Evolutionary conservation across 2,888 invertebrate species (phyloP).

Genomic region (Zelleria hepariella): DNA sequence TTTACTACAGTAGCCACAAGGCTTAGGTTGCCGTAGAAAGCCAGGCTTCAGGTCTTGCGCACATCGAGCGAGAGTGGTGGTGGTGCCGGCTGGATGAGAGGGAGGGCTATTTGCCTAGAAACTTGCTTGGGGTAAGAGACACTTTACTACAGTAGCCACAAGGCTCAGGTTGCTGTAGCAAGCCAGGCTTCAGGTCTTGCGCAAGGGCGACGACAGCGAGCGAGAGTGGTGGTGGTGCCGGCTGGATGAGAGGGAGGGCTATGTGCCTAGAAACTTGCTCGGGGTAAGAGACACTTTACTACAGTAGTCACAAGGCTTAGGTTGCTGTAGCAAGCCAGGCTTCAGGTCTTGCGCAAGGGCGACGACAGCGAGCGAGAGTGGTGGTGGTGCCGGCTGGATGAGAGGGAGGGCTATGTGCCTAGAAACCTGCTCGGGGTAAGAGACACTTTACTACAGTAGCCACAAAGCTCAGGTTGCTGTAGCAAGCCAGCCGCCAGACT

Average conservation of each 20-base stretch:
- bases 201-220: conserved; percentile 96
- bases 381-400: no score
- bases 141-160: conserved; percentile 89
- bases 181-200: conserved; percentile 87
- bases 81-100: conserved; percentile 73
- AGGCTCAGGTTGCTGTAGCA: no score
- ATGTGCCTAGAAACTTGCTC: conserved; percentile 96
- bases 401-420: no score
- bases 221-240: conserved; percentile 95
- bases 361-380: conserved; percentile 92
- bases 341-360: conserved; percentile 92
- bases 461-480: no score
- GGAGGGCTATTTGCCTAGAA: conserved; percentile 97
- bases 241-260: conserved; percentile 79
- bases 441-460: background rate
- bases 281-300: conserved; percentile 93
- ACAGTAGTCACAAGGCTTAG: no score
- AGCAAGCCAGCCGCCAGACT: no score
- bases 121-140: conserved; percentile 92
- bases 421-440: background rate
- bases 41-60: no score
- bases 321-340: no score
- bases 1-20: conserved; percentile 90
- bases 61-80: conserved; percentile 97
- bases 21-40: conserved; percentile 90